Base-by-base conservation (phyloP, 1,140 invertebrate genomes). In the Drosophila sechellia region DNA sequence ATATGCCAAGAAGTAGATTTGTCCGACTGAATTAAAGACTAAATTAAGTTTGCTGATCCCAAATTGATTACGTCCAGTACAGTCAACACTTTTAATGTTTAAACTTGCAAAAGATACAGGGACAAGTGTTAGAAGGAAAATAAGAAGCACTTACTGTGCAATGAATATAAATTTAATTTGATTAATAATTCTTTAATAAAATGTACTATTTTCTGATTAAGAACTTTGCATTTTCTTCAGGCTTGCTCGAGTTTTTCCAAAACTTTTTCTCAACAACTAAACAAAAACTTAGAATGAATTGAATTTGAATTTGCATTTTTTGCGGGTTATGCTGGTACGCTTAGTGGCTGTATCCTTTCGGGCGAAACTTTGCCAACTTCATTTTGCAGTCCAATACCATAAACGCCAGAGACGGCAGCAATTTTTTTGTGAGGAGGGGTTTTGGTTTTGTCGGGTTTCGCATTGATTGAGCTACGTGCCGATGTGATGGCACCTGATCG, bases 401-500 rank as follows among this genome's bases (percentile, higher is more conserved):
- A 81, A 77, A 73, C 10, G 4, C n/a, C 22, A 60, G 37, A 20
- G 13, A n/a, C 15, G 25, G 25, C 2, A 5, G n/a, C 17, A 17
- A 34, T 50, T 50, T 50, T 50, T 35, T 20, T 10, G 13, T 49
- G 13, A 17, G 12, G 11, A 15, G 42, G 4, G 13, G 11, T 54
- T 66, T 66, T 20, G 46, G 43, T 69, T 54, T 20, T 54, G 43
- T 69, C 13, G 8, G 56, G 56, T 22, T 46, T 53, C 65, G 20
- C 73, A 40, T 53, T 80, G 81, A 85, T 84, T 84, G 72, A 65
- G 63, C 68, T 85, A 85, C 81, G 72, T 84, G 81, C 70, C 64
- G 43, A 85, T 80, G 25, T 48, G 68, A 42, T 56, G 53, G 39
- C 58, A 59, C 56, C 54, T 65, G 49, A 40, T 69, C 37, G 42